Evolutionary conservation across 2,888 invertebrate genomes (phyloP).

Genomic region (Caenorhabditis macrosperma): DNA sequence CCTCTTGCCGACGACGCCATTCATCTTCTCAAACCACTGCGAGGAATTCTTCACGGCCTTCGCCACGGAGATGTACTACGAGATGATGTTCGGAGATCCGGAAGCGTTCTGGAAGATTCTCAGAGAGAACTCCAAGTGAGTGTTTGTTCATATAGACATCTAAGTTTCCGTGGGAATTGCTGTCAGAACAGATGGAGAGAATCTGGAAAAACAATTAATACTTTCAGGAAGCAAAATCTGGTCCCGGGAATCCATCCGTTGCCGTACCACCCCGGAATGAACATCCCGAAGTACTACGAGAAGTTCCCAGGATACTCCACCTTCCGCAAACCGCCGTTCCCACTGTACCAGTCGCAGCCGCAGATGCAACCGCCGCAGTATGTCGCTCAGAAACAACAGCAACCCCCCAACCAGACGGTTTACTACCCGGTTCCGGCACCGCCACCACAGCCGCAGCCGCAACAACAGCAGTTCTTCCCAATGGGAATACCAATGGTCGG

Average conservation of each 20-base stretch:
- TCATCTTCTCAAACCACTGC: slow-evolving; percentile 4
- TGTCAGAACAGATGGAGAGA: too few species aligned
- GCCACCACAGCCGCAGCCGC: neutral
- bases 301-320: neutral
- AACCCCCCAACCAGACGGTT: too few species aligned
- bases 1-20: slow-evolving; percentile 6
- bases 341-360: neutral
- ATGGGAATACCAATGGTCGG: neutral
- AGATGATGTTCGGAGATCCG: slow-evolving; percentile 13
- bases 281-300: neutral
- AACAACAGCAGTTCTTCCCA: neutral
- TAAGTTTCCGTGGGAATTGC: neutral
- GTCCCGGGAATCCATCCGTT: slow-evolving; percentile 15
- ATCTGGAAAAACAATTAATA: neutral
- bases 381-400: neutral
- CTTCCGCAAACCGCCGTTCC: neutral
- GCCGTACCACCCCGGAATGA: slow-evolving; percentile 33
- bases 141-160: neutral
- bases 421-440: neutral
- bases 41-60: slow-evolving; percentile 7
- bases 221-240: slow-evolving; percentile 28
- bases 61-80: slow-evolving; percentile 16
- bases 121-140: slow-evolving; percentile 11
- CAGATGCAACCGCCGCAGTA: neutral
- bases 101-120: neutral